phyloP scores from a whole-genome alignment of 2,113 vertebrate genomes.

The Regulus satrapa region DNA sequence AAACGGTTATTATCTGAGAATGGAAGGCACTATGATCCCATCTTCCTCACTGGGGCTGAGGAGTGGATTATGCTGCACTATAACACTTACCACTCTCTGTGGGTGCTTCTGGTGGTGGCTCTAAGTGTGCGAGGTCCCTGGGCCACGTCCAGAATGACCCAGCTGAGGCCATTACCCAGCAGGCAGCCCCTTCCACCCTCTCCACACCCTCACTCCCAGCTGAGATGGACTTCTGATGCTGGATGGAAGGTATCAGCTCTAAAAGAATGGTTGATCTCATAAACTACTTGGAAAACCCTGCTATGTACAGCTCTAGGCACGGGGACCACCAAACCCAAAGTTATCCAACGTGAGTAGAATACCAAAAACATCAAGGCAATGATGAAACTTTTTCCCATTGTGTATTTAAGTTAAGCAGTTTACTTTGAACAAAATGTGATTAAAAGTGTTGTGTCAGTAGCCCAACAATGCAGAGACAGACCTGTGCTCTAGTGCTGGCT shows the following conservation, averaged over 20 bases:
- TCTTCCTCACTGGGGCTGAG: not conserved
- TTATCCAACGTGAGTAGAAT: not conserved
- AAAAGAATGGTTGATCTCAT: not conserved
- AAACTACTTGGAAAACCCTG: not conserved
- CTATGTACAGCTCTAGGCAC: not conserved
- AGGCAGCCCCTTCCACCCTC: not conserved
- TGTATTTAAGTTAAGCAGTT: not conserved
- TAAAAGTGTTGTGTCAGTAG: not conserved
- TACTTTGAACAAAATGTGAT: not conserved
- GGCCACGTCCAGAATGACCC: not conserved
- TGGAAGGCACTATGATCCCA: not conserved
- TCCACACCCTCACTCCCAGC: not conserved
- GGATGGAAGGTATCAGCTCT: not conserved
- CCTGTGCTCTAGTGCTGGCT: not conserved
- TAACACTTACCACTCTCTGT: not conserved
- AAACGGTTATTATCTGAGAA: conserved; percentile 18
- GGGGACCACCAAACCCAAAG: not conserved
- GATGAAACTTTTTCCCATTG: not conserved
- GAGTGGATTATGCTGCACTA: conserved; percentile 10
- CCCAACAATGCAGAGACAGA: not conserved
- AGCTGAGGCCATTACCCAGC: not conserved
- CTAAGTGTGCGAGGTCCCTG: not conserved
- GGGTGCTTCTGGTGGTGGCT: not conserved
- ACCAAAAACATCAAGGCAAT: not conserved
- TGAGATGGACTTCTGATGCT: not conserved